These are phyloP conservation scores for Microtus ochrogaster DNA, from an alignment of 2,113 vertebrate species.

Conservation along the genomic window DNA sequence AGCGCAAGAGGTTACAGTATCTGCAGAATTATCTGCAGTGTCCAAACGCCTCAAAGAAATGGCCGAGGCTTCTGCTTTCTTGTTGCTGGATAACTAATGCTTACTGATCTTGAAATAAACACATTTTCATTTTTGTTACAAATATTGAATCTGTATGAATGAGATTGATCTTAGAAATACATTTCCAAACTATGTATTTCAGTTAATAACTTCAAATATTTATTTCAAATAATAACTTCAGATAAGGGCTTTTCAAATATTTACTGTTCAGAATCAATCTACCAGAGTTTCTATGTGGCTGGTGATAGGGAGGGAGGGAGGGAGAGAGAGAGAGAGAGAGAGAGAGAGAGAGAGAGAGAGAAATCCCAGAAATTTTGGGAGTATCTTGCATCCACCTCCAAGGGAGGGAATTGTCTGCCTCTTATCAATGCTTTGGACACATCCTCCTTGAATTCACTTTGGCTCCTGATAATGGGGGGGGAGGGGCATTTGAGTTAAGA, in stretches of 20 bases:
- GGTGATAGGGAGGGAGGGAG: not conserved
- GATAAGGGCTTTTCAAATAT: not conserved
- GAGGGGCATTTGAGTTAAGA: not conserved
- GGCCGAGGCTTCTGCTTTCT: not conserved
- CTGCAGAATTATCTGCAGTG: conserved; percentile 25
- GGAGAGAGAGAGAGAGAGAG: not conserved
- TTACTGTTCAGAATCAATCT: not conserved
- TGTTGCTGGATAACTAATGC: conserved; percentile 39
- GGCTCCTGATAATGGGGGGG: not conserved
- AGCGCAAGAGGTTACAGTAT: conserved; percentile 41
- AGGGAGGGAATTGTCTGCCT: conserved; percentile 16
- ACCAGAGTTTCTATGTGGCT: not conserved
- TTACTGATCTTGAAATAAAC: conserved; percentile 48
- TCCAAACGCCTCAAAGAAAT: not conserved
- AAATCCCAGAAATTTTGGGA: not conserved
- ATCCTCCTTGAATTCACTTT: conserved; percentile 5
- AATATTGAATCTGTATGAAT: conserved; percentile 45
- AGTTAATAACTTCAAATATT: not conserved
- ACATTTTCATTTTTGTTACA: conserved; percentile 62
- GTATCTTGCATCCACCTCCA: not conserved
- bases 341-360: not conserved
- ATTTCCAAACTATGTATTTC: conserved; percentile 55
- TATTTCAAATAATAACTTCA: too few species aligned
- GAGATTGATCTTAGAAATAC: not conserved
- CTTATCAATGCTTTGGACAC: not conserved